Percentiles rank a stretch among this genome's conserved stretches.
These are phyloP conservation scores for Glossosoma conforme DNA, from an alignment of 1,140 invertebrate genomes.

Conservation along the genomic window DNA sequence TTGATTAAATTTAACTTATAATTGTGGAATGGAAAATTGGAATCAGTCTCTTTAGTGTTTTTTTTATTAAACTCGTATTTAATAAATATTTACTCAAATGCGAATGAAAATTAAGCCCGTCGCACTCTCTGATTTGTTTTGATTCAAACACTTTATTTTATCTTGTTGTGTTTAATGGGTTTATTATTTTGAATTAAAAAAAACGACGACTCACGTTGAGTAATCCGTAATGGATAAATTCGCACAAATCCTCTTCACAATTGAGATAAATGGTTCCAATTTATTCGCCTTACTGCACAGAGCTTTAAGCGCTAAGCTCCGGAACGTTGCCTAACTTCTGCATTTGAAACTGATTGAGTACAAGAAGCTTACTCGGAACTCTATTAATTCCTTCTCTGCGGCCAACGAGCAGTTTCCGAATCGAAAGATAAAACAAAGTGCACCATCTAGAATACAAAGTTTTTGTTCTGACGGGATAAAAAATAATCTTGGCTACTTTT, in stretches of 20 bases:
- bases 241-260: conserved; percentile 14
- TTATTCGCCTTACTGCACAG: conserved; percentile 17
- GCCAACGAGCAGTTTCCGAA: conserved; percentile 1
- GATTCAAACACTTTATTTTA: too few relatives aligned
- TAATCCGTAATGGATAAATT: neutral
- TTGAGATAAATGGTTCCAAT: conserved; percentile 20
- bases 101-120: too few relatives aligned
- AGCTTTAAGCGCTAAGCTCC: conserved; percentile 9
- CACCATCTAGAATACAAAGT: conserved; percentile 4
- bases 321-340: conserved; percentile 15
- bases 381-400: conserved; percentile 7
- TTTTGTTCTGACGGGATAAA: conserved; percentile 1
- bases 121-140: too few relatives aligned
- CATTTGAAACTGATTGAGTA: conserved; percentile 23
- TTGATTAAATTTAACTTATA: too few relatives aligned
- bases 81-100: too few relatives aligned
- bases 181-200: too few relatives aligned
- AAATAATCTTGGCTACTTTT: neutral
- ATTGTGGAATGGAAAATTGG: too few relatives aligned
- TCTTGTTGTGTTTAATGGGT: too few relatives aligned
- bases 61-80: too few relatives aligned
- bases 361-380: conserved; percentile 7
- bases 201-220: too few relatives aligned
- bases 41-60: too few relatives aligned
- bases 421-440: conserved; percentile 3